Base-by-base conservation (phyloP, 2,888 invertebrate genomes). In the Cephonodes hylas region DNA sequence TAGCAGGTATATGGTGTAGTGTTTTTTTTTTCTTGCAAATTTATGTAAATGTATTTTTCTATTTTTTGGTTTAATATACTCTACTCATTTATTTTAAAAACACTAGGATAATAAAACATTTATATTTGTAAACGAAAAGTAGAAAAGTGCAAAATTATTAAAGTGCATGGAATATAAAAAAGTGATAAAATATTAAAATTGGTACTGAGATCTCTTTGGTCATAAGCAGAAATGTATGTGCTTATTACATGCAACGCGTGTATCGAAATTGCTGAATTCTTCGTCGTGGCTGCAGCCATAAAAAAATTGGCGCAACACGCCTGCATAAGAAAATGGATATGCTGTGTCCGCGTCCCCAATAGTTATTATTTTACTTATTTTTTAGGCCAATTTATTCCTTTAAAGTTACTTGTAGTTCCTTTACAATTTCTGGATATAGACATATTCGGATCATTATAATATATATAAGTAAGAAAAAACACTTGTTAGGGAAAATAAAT, bases 151-250 rank as follows among this genome's bases (percentile, higher is more conserved):
- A 23, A 45, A 45, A 45, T 45, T 22, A 45, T 20, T 22, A 45
- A 45, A 45, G 45, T 46, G 63, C 65, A 61, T 63, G 53, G 61
- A 71, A 60, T 46, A 46, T 68, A 60, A 61, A 59, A 53, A 53
- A 18, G 53, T 53, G 53, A 1, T 44, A 31, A 27, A 31, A 31
- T 53, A 53, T 31, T 31, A 18, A n/a, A 53, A 53, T 27, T 15
- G 27, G 3, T 31, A 18, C 31, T 18, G 27, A 31, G 27, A 53
- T 53, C 42, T 31, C 56, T 34, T 18, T 23, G 20, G 18, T 6
- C 27, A 23, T 46, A 59, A 46, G 42, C 53, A 18, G 18, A 18
- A 18, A 31, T 27, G 23, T 31, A 31, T 53, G 27, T 53, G 53
- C 31, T 18, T 18, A 31, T 53, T 3, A 10, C 27, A 53, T 53